Evolutionary conservation across 2,888 invertebrate genomes (phyloP).

Genomic region (Apamea epomidion): DNA sequence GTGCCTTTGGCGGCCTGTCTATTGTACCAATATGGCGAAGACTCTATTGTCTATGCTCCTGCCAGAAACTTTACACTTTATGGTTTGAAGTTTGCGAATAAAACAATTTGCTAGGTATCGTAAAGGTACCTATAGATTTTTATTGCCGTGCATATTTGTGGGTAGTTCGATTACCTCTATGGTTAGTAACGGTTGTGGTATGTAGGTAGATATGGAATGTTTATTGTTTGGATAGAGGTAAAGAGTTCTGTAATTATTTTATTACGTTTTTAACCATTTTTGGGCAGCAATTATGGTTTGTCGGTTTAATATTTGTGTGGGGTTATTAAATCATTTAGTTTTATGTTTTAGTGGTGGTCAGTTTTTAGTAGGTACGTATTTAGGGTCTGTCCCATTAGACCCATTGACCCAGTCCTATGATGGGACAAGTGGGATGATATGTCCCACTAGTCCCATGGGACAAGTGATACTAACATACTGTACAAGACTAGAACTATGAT

Average conservation of each 20-base stretch:
- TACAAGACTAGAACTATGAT: no score
- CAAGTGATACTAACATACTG: no score
- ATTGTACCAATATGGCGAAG: constrained; percentile 62
- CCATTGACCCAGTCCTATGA: no score
- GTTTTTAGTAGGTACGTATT: no score
- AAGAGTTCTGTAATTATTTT: constrained; percentile 54
- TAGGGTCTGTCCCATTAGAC: no score
- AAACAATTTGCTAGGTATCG: constrained; percentile 63
- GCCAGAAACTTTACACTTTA: constrained; percentile 61
- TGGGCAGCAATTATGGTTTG: not conserved
- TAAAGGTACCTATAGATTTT: constrained; percentile 57
- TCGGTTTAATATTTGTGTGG: constrained; percentile 6
- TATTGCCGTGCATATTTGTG: constrained; percentile 50
- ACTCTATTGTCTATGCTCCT: constrained; percentile 57
- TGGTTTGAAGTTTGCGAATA: constrained; percentile 67
- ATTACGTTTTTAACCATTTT: constrained; percentile 40
- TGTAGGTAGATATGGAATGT: constrained; percentile 11
- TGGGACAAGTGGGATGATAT: no score
- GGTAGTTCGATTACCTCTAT: constrained; percentile 42
- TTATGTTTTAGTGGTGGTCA: not conserved
- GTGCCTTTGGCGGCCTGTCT: constrained; percentile 72
- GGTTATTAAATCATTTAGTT: constrained; percentile 36
- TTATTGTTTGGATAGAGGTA: constrained; percentile 19
- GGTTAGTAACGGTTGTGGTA: constrained; percentile 40
- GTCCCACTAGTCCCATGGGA: no score